Evolutionary conservation across 2,888 invertebrate genomes (phyloP).

Genomic region (Cantharis rustica): DNA sequence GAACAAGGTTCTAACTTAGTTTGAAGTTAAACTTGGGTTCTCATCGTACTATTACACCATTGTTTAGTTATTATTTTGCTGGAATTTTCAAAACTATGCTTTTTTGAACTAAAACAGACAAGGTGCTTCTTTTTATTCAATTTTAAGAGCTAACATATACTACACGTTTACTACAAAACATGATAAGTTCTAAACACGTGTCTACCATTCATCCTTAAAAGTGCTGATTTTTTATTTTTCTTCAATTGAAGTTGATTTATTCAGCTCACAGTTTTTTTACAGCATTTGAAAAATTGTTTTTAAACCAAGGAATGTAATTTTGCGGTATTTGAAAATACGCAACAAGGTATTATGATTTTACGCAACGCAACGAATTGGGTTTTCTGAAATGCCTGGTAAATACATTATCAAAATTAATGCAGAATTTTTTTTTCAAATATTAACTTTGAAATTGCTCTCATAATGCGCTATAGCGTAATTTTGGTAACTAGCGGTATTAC

Average conservation of each 20-base stretch:
- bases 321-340: too few relatives aligned
- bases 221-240: not conserved
- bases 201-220: not conserved
- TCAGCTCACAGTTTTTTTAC: too few relatives aligned
- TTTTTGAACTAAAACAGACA: not conserved
- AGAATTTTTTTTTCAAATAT: not conserved
- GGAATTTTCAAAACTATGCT: not conserved
- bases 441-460: not conserved
- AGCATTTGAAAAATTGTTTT: too few relatives aligned
- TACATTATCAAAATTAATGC: not conserved
- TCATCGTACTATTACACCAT: too few relatives aligned
- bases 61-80: too few relatives aligned
- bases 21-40: too few relatives aligned
- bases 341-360: too few relatives aligned
- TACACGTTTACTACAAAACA: not conserved
- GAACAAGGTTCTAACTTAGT: too few relatives aligned
- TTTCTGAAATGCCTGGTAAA: not conserved
- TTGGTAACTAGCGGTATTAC: not conserved
- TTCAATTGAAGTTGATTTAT: not conserved
- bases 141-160: not conserved
- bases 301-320: too few relatives aligned
- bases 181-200: not conserved
- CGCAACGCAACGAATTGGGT: not conserved
- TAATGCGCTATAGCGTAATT: not conserved
- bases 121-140: not conserved